Conservation (phyloP, 2,888 invertebrate genomes). For the Capitulum mitella region DNA sequence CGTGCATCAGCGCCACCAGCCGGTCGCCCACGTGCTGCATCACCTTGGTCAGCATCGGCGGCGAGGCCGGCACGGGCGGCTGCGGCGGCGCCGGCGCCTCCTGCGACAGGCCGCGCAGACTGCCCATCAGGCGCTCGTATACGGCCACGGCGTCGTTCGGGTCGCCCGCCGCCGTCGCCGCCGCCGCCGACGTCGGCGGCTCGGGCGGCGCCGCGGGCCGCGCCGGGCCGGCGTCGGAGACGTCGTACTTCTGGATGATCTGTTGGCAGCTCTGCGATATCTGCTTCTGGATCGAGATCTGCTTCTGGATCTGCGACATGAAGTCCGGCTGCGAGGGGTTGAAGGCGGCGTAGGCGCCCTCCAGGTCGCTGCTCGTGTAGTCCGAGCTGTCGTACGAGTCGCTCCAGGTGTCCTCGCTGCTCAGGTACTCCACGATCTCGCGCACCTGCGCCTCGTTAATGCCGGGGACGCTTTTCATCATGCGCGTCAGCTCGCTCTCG, state of each 20-base stretch:
- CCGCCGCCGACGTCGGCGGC: not conserved
- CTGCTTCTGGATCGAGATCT: constrained; percentile 74
- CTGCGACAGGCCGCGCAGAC: constrained; percentile 49
- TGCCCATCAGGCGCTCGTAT: constrained; percentile 74
- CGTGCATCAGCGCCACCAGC: constrained; percentile 82
- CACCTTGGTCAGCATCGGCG: constrained; percentile 55
- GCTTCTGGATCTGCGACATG: constrained; percentile 55
- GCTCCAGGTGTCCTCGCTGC: constrained; percentile 88
- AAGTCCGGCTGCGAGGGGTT: constrained; percentile 37
- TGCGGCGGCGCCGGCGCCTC: constrained; percentile 53
- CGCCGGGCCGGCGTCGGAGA: not conserved
- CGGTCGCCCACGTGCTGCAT: constrained; percentile 86
- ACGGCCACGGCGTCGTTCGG: constrained; percentile 57
- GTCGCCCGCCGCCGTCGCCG: not conserved
- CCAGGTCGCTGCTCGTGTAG: constrained; percentile 80
- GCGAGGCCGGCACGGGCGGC: constrained; percentile 57
- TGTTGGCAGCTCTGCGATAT: constrained; percentile 82
- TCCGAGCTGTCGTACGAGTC: constrained; percentile 89
- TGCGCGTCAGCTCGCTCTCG: constrained; percentile 76
- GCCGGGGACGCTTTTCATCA: constrained; percentile 90
- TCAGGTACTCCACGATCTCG: constrained; percentile 84
- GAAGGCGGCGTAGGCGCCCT: constrained; percentile 36
- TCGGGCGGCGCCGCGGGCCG: not conserved
- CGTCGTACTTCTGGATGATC: constrained; percentile 52
- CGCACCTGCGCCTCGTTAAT: constrained; percentile 83